Conservation (phyloP, 2,797 vertebrate genomes). For the Phoxinus dragarum region DNA sequence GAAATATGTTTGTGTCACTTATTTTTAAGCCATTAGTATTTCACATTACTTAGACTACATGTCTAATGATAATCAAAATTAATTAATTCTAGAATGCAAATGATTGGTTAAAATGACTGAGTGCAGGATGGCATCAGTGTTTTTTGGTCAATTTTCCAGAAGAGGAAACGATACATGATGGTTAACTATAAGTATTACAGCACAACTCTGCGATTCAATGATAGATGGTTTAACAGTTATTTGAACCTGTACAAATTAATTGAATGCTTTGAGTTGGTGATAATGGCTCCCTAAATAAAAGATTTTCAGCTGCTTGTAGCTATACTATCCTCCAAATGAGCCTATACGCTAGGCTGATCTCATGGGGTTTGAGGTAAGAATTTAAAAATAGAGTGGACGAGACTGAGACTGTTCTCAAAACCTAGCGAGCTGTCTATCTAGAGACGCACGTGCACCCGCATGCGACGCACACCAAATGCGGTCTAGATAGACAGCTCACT, state of each 20-base stretch:
- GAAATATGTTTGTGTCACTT: background rate
- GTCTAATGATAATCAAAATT: background rate
- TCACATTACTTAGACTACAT: background rate
- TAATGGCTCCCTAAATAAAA: background rate
- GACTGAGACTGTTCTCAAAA: background rate
- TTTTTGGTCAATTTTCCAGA: background rate
- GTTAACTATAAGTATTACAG: background rate
- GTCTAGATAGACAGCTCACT: background rate
- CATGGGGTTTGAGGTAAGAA: conserved; percentile 33
- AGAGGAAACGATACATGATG: background rate
- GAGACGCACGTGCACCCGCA: background rate
- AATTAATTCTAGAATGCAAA: background rate
- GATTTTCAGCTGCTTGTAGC: background rate
- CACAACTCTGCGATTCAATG: background rate
- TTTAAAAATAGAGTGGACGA: conserved; percentile 52
- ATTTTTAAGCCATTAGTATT: too few relatives aligned
- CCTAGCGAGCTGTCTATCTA: background rate
- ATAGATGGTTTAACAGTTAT: background rate
- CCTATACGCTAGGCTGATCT: conserved; percentile 1
- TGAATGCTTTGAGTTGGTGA: background rate
- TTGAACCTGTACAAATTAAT: background rate
- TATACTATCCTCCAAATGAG: background rate
- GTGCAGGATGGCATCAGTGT: background rate
- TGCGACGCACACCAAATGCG: background rate
- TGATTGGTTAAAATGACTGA: background rate